Conservation (phyloP, 2,113 vertebrate species). For the Trematocara stigmaticum region DNA sequence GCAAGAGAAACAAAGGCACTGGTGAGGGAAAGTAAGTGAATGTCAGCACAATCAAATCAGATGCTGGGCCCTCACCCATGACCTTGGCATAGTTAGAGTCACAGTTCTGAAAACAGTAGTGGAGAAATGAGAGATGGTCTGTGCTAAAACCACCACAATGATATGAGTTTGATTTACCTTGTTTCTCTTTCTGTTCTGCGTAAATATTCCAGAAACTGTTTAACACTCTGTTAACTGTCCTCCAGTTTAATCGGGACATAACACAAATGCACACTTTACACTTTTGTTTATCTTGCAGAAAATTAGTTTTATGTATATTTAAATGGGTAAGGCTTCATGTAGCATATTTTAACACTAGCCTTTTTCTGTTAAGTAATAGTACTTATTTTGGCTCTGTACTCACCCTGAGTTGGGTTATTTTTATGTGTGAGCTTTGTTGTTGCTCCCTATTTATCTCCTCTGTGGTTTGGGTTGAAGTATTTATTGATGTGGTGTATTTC, state of each 20-base stretch:
- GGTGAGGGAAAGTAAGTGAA: constrained; percentile 25
- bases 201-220: neutral
- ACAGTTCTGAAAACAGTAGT: constrained; percentile 22
- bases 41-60: constrained; percentile 54
- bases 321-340: neutral
- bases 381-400: neutral
- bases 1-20: constrained; percentile 26
- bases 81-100: constrained; percentile 37
- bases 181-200: neutral
- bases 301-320: neutral
- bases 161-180: neutral
- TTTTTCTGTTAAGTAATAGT: neutral
- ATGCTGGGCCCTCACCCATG: constrained; percentile 20
- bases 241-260: neutral
- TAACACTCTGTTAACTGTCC: neutral
- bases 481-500: constrained; percentile 16
- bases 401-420: neutral
- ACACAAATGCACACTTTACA: neutral
- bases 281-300: neutral
- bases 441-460: constrained; percentile 9
- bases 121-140: constrained; percentile 1
- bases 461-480: constrained; percentile 30
- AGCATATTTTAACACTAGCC: neutral
- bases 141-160: neutral
- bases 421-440: neutral